Evolutionary conservation across 2,797 vertebrate genomes (phyloP), one percentile per base, ranked within the genome.

Genomic region (Arnoldichthys spilopterus): DNA sequence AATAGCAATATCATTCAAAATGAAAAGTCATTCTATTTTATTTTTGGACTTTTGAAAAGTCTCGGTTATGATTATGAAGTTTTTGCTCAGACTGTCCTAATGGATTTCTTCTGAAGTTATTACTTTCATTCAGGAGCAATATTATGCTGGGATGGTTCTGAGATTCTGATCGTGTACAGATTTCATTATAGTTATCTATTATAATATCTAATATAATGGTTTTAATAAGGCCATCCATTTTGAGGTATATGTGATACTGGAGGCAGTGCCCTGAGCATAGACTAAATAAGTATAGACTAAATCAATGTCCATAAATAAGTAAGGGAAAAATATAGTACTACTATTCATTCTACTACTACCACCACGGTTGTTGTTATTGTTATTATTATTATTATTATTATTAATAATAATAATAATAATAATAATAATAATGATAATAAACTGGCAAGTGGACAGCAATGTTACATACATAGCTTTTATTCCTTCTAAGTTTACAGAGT

Each of bases 161-260:
- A 67, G 37, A 34, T 73, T 74, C 26, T 43, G 51, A 12, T 68
- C 18, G 51, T 28, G 4, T 49, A 56, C 54, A 26, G 59, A 53
- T 61, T 18, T 77, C 28, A 53, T 71, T 77, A 71, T 49, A 20
- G 66, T 69, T 69, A 69, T 69, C 47, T 69, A 69, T 28, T 69
- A 24, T 49, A 30, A 18, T 69, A 69, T 69, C 45, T 49, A 49
- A 24, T 6, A 30, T 18, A 45, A 12, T 20, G 13, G n/a, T 30
- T 69, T 59, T 49, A 37, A 77, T 69, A 70, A 20, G n/a, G 20
- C 16, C 6, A 8, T 51, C 2, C 15, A 69, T 61, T 76, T 49
- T 76, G 56, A 76, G 5, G 22, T 43, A 54, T 37, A 64, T 43
- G 2, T 54, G 32, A 66, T 53, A 54, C 12, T 54, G 30, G 15